A percentile compares a stretch with the other conserved stretches of the same genome.
These are phyloP conservation scores for Nymphalis polychloros DNA, from an alignment of 2,888 invertebrate species.

Conservation along the genomic window DNA sequence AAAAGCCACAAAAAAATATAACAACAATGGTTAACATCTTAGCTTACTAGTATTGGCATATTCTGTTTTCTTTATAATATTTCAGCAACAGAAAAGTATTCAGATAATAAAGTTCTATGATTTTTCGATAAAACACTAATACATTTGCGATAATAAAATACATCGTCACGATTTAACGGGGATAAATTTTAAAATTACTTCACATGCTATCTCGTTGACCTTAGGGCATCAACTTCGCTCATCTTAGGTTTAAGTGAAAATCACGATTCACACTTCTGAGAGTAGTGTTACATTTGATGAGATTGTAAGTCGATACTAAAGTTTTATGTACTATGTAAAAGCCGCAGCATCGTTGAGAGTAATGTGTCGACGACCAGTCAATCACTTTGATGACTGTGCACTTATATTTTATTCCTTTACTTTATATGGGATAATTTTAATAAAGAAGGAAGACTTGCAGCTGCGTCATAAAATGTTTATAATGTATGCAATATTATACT, in stretches of 20 bases:
- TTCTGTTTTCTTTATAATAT: too few relatives aligned
- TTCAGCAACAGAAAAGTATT: background rate
- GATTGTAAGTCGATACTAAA: conserved; percentile 11
- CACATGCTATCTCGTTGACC: conserved; percentile 46
- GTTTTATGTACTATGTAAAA: background rate
- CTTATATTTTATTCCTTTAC: too few relatives aligned
- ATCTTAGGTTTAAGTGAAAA: conserved; percentile 55
- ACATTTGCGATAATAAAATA: conserved; percentile 22
- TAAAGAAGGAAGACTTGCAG: too few relatives aligned
- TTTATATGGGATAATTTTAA: too few relatives aligned
- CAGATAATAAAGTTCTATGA: background rate
- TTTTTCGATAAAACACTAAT: background rate
- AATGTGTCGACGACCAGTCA: too few relatives aligned
- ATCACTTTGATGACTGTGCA: too few relatives aligned
- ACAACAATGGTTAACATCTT: too few relatives aligned
- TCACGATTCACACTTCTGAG: conserved; percentile 48
- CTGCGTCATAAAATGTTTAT: too few relatives aligned
- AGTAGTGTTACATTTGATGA: conserved; percentile 27
- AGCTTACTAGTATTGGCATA: too few relatives aligned
- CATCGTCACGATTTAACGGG: conserved; percentile 42
- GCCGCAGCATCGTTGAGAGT: too few relatives aligned
- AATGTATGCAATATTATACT: too few relatives aligned
- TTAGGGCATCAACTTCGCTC: conserved; percentile 39
- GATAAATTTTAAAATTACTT: conserved; percentile 43
- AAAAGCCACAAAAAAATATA: too few relatives aligned